phyloP scores from a whole-genome alignment of 2,113 vertebrate species.

The Python bivittatus region DNA sequence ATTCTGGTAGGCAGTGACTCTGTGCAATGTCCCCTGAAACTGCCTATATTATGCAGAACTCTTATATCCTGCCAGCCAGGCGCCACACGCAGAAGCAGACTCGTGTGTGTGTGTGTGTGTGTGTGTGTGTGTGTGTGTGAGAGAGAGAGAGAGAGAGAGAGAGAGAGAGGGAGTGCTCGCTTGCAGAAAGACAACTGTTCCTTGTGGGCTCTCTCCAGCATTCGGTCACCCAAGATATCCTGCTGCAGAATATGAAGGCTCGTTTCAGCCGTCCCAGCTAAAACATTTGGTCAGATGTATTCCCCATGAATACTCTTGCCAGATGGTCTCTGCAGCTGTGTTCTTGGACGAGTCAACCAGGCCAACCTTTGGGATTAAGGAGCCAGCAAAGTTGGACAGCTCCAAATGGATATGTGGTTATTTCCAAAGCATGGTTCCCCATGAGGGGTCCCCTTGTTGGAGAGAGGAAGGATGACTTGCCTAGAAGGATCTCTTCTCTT shows the following conservation, averaged over 20 bases:
- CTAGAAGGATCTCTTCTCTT: neutral
- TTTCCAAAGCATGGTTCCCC: neutral
- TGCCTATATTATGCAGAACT: neutral
- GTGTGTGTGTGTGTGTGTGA: too few relatives aligned
- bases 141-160: neutral
- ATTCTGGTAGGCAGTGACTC: neutral
- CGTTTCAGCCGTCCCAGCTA: neutral
- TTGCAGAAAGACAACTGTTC: neutral
- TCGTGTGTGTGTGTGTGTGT: too few relatives aligned
- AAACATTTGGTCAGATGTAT: neutral
- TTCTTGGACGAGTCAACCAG: neutral
- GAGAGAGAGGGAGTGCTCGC: too few relatives aligned
- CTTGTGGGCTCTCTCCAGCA: neutral
- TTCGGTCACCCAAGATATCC: accelerated
- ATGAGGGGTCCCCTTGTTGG: too few relatives aligned
- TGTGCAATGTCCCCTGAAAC: neutral
- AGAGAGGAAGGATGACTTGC: neutral
- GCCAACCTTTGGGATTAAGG: neutral
- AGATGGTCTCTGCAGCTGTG: neutral
- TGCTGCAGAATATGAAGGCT: neutral
- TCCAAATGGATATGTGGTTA: neutral
- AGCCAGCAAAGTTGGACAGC: neutral
- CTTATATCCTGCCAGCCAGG: neutral
- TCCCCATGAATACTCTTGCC: neutral
- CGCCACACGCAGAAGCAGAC: too few relatives aligned